These are phyloP conservation scores for Rhopilema esculentum DNA, from an alignment of 30 jellyfish, hydroid and myxozoan species.

Conservation along the genomic window DNA sequence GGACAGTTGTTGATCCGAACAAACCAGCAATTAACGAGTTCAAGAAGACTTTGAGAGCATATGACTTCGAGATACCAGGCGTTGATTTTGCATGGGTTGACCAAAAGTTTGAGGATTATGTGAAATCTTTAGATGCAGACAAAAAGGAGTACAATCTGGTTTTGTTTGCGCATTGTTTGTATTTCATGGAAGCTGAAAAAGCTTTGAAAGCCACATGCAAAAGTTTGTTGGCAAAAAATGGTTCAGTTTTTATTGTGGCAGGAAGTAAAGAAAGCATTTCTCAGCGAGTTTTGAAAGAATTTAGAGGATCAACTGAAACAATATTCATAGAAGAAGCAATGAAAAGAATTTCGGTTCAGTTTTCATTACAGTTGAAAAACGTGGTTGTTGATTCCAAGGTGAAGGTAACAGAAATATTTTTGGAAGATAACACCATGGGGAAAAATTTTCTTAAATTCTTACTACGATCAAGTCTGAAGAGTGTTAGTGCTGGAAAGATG, in stretches of 20 bases:
- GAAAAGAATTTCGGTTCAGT: background rate
- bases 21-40: constrained; percentile 4
- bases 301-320: background rate
- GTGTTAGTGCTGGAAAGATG: background rate
- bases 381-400: background rate
- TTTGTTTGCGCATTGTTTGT: constrained; percentile 2
- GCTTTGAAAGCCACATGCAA: constrained; percentile 12
- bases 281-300: background rate
- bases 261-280: background rate
- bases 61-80: constrained; percentile 13
- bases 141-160: constrained; percentile 5
- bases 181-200: background rate
- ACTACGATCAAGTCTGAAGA: background rate
- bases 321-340: constrained; percentile 3
- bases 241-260: background rate
- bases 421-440: background rate
- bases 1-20: constrained; percentile 25
- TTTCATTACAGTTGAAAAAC: background rate
- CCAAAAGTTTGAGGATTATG: background rate
- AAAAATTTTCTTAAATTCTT: background rate
- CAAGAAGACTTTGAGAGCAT: constrained; percentile 16
- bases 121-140: background rate
- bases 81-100: constrained; percentile 12
- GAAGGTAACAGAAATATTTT: background rate
- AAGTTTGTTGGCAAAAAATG: background rate